Evolutionary conservation across 2,888 invertebrate species (phyloP).

Genomic region (Autographa gamma): DNA sequence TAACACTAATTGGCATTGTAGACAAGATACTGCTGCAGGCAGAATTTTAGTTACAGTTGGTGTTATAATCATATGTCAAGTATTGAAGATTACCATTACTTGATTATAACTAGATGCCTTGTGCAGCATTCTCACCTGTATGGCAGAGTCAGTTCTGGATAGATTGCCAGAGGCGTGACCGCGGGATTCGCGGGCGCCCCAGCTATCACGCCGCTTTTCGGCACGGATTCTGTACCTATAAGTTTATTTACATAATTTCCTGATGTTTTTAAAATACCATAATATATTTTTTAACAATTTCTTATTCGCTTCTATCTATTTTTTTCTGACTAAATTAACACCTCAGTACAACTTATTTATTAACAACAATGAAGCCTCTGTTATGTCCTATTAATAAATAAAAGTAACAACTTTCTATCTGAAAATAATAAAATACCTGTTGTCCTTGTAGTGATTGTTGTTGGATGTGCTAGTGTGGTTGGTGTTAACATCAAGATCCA

Average conservation of each 20-base stretch:
- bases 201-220: slow-evolving; percentile 94
- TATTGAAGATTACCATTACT: too few relatives aligned
- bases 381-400: too few relatives aligned
- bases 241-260: not conserved
- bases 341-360: too few relatives aligned
- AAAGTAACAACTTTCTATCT: not conserved
- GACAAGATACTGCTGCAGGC: too few relatives aligned
- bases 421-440: slow-evolving; percentile 86
- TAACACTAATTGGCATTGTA: too few relatives aligned
- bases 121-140: slow-evolving; percentile 73
- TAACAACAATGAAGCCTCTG: too few relatives aligned
- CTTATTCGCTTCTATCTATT: too few relatives aligned
- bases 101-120: not conserved
- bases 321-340: too few relatives aligned
- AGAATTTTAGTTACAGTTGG: too few relatives aligned
- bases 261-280: too few relatives aligned
- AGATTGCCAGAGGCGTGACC: slow-evolving; percentile 78
- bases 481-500: slow-evolving; percentile 93
- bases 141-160: slow-evolving; percentile 83
- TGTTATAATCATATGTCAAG: too few relatives aligned
- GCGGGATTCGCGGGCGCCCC: slow-evolving; percentile 85
- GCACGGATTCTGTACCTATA: slow-evolving; percentile 90
- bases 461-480: slow-evolving; percentile 82
- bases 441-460: slow-evolving; percentile 94
- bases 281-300: too few relatives aligned